These are phyloP conservation scores for Stenodera caucasica DNA, from an alignment of 2,888 invertebrate genomes.

Conservation along the genomic window DNA sequence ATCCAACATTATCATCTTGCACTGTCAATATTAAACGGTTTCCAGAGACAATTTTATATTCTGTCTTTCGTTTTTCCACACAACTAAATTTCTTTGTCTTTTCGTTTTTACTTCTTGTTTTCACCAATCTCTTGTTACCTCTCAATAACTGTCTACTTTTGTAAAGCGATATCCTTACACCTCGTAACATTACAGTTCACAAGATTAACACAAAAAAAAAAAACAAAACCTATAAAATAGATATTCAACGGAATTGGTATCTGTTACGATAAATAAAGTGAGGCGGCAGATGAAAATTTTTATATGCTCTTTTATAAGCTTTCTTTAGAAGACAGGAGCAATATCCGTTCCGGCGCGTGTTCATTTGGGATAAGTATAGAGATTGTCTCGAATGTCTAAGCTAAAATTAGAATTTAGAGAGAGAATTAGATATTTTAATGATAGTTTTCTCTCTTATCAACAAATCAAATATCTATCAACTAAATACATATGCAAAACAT, in stretches of 20 bases:
- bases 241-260: no score
- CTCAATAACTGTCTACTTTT: conserved; percentile 14
- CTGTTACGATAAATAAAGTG: no score
- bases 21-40: conserved; percentile 37
- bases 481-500: no score
- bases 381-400: neutral
- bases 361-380: conserved; percentile 3
- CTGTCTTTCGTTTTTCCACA: conserved; percentile 25
- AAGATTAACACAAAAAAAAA: neutral
- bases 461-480: no score
- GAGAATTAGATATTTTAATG: neutral
- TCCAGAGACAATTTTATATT: conserved; percentile 22
- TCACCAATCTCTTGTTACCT: conserved; percentile 17
- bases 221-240: neutral
- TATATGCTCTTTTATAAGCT: neutral
- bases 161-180: conserved; percentile 31
- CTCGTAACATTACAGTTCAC: neutral
- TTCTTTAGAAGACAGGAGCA: neutral
- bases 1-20: conserved; percentile 34
- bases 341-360: neutral
- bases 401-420: neutral
- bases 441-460: neutral
- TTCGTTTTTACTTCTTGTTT: conserved; percentile 6
- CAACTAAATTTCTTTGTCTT: no score
- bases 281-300: neutral